Conservation (phyloP, 2,888 invertebrate species). For the Cetonia aurata region DNA sequence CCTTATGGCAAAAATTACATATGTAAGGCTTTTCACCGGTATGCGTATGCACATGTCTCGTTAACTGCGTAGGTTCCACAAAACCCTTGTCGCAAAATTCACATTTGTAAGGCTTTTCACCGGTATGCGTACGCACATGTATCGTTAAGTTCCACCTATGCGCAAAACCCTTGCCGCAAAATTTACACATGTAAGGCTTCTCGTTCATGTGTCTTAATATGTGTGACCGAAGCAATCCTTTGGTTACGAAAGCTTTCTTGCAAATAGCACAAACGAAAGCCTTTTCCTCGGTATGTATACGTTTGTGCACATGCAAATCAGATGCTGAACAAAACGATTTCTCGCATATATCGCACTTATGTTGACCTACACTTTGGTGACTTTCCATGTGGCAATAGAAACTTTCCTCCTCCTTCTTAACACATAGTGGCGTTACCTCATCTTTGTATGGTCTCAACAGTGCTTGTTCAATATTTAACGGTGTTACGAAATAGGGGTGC, state of each 20-base stretch:
- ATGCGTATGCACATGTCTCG: too few relatives aligned
- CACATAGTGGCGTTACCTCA: too few relatives aligned
- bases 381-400: too few relatives aligned
- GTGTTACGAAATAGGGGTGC: too few relatives aligned
- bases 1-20: too few relatives aligned
- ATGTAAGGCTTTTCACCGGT: too few relatives aligned
- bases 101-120: slow-evolving; percentile 70
- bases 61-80: too few relatives aligned
- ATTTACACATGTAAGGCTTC: slow-evolving; percentile 67
- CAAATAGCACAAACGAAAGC: slow-evolving; percentile 62
- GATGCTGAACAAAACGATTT: slow-evolving; percentile 63
- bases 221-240: slow-evolving; percentile 59
- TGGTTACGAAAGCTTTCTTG: slow-evolving; percentile 60
- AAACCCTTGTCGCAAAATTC: too few relatives aligned
- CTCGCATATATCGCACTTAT: slow-evolving; percentile 66
- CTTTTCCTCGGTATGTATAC: slow-evolving; percentile 57
- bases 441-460: not conserved
- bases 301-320: slow-evolving; percentile 53
- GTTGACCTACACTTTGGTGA: too few relatives aligned
- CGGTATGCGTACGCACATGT: slow-evolving; percentile 62
- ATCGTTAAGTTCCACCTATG: slow-evolving; percentile 67
- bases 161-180: slow-evolving; percentile 70
- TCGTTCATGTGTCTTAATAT: slow-evolving; percentile 70
- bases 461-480: too few relatives aligned
- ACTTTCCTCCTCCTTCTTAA: too few relatives aligned